These are phyloP conservation scores for Samia ricini DNA, from an alignment of 1,140 invertebrate species.

Conservation along the genomic window DNA sequence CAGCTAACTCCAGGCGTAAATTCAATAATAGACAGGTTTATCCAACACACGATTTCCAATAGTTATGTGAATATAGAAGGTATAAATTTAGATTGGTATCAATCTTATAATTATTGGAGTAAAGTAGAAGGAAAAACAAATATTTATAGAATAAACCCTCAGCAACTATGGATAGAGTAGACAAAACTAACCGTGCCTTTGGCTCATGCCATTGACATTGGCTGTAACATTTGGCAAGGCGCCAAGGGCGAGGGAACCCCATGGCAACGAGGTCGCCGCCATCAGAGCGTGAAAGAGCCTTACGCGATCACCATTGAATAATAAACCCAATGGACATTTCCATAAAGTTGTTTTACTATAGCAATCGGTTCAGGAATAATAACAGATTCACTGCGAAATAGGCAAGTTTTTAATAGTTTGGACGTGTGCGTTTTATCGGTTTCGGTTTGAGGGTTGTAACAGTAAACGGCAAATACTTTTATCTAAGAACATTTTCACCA, in stretches of 20 bases:
- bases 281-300: conserved; percentile 7
- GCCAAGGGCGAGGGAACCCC: conserved; percentile 31
- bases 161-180: background rate
- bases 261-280: conserved; percentile 26
- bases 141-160: too few relatives aligned
- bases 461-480: background rate
- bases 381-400: conserved; percentile 6
- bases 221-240: conserved; percentile 26
- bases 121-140: too few relatives aligned
- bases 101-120: too few relatives aligned
- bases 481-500: background rate
- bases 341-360: background rate
- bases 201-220: conserved; percentile 56
- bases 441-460: background rate
- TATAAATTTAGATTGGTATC: too few relatives aligned
- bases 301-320: background rate
- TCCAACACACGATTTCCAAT: too few relatives aligned
- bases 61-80: too few relatives aligned
- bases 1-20: too few relatives aligned
- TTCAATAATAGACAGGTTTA: too few relatives aligned
- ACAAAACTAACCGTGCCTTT: conserved; percentile 7
- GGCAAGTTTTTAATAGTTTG: conserved; percentile 20
- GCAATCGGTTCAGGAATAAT: background rate
- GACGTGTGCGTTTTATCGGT: conserved; percentile 15
- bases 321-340: background rate